These are phyloP conservation scores for Zoanthus sansibaricus DNA, from an alignment of 92 coral and sea anemone genomes.

Conservation along the genomic window DNA sequence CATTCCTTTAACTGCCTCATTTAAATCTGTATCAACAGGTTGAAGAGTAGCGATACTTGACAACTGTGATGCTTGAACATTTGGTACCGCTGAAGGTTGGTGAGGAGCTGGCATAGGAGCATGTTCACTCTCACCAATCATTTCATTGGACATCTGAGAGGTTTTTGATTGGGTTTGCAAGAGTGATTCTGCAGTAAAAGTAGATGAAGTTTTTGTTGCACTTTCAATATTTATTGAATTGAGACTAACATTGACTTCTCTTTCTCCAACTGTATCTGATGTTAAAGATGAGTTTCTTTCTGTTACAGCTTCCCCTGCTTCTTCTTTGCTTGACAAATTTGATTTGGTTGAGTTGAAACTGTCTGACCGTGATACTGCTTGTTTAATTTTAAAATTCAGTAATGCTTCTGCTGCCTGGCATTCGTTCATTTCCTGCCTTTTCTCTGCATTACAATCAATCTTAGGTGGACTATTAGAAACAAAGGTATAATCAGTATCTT, in stretches of 20 bases:
- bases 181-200: constrained; percentile 41
- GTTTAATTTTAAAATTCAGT: constrained; percentile 82
- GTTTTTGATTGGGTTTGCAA: constrained; percentile 58
- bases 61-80: background rate
- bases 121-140: constrained; percentile 1
- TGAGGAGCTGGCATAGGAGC: constrained; percentile 22
- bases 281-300: constrained; percentile 6
- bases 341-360: background rate
- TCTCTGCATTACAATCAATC: background rate
- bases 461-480: background rate
- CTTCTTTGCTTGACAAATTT: constrained; percentile 14
- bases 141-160: background rate
- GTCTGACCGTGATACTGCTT: constrained; percentile 69
- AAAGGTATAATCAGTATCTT: constrained; percentile 7
- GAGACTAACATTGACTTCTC: background rate
- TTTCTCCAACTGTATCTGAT: background rate
- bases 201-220: background rate
- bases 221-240: background rate
- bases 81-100: background rate
- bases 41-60: background rate
- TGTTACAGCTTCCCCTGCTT: background rate
- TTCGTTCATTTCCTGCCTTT: constrained; percentile 72
- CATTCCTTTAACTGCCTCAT: background rate
- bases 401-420: constrained; percentile 96
- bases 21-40: background rate